A percentile compares a stretch with the other conserved stretches of the same genome.
Conservation (phyloP, 2,888 invertebrate species). For the Podotricha telesiphe region DNA sequence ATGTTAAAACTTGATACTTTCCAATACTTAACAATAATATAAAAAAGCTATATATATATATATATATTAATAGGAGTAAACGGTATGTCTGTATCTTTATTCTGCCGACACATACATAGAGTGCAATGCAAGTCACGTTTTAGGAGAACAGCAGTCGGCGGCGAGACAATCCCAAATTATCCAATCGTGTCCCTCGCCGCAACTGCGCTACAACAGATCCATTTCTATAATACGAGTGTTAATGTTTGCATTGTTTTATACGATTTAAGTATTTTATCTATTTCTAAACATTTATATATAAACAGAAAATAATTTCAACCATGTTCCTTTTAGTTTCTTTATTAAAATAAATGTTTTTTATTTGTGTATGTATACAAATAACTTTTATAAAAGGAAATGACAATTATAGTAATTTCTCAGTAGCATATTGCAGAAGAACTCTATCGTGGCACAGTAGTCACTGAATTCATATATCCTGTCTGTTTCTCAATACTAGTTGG, state of each 20-base stretch:
- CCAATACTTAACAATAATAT: not conserved
- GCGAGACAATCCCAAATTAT: conserved; percentile 42
- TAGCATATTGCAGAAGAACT: no score
- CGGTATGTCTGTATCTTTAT: conserved; percentile 13
- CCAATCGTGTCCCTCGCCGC: conserved; percentile 33
- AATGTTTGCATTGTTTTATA: conserved; percentile 25
- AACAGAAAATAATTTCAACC: no score
- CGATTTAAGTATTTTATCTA: not conserved
- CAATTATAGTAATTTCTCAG: no score
- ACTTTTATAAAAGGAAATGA: no score
- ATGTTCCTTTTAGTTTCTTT: no score
- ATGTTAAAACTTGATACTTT: not conserved
- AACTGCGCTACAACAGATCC: conserved; percentile 25
- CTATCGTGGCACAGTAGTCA: no score
- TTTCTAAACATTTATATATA: not conserved
- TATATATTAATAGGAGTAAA: not conserved
- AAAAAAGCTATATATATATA: not conserved
- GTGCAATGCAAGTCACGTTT: conserved; percentile 43
- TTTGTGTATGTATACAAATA: no score
- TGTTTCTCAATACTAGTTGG: no score
- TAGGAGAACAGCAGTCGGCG: conserved; percentile 38
- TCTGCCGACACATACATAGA: conserved; percentile 23
- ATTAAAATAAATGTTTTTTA: no score
- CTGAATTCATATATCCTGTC: no score
- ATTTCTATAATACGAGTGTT: conserved; percentile 29